phyloP scores from a whole-genome alignment of 2,797 vertebrate species.

The Diplodus puntazzo region DNA sequence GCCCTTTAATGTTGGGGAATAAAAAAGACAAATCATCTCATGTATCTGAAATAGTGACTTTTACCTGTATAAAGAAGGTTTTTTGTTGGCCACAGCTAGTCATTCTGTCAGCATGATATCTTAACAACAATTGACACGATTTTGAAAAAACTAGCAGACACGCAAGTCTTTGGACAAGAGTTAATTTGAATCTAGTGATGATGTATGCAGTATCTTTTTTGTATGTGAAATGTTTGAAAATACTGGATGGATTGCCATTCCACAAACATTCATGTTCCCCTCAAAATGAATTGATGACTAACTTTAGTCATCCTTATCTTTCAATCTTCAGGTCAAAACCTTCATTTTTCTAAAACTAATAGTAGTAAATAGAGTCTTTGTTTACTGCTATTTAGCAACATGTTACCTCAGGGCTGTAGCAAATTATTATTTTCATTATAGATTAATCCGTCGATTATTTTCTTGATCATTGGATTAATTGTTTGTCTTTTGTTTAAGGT shows the following conservation, averaged over 20 bases:
- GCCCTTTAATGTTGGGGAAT: background rate
- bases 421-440: too few species aligned
- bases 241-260: background rate
- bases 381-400: too few species aligned
- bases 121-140: background rate
- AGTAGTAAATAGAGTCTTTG: too few species aligned
- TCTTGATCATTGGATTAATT: too few species aligned
- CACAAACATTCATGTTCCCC: too few species aligned
- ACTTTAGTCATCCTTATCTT: too few species aligned
- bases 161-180: background rate
- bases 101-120: background rate
- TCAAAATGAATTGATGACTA: too few species aligned
- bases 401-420: too few species aligned
- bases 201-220: background rate
- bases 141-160: background rate
- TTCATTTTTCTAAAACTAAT: too few species aligned
- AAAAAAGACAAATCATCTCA: background rate
- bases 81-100: background rate
- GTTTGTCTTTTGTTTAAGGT: too few species aligned
- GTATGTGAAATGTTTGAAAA: background rate
- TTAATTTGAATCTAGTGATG: background rate
- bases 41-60: constrained; percentile 1
- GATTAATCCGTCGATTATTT: too few species aligned
- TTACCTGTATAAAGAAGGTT: background rate
- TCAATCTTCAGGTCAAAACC: too few species aligned